Evolutionary conservation across 30 jellyfish, hydroid and myxozoan species (phyloP), one percentile per base, ranked within the genome.

Genomic region (Cassiopea andromeda): DNA sequence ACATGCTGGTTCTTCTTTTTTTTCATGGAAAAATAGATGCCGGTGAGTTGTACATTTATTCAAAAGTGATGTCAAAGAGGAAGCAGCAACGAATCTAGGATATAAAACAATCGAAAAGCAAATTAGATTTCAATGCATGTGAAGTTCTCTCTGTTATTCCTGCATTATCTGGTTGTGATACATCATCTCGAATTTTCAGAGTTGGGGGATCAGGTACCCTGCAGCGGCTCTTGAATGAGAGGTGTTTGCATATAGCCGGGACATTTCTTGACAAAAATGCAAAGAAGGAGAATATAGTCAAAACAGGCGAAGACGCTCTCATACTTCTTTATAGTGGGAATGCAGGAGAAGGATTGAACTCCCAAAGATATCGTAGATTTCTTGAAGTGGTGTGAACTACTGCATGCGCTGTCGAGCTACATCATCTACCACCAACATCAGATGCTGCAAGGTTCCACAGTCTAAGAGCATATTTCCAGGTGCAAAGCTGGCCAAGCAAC

Each of bases 81-180:
- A 27, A 27, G 38, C 38, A 27, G 78, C 79, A 14, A 82, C 73
- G 73, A 10, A 47, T 72, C 85, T 90, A 44, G 93, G 90, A 90
- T 59, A 90, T 82, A 60, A 82, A 82, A 58, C 8, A 80, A 38
- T 12, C 81, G 17, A 77, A 87, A 47, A 46, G 7, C 69, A 60
- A 17, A 49, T 69, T 87, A 47, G 93, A 90, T 44, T 68, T 13
- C 45, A 84, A 82, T 12, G 58, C 5, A 60, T 69, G 93, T 59
- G 58, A 74, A 9, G 18, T 81, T 90, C 46, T 81, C 59, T 7
- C 68, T 6, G 68, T 58, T 58, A 0, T 14, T 58, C 90, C 73
- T 90, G 89, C 89, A 45, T 69, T 71, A 15, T 67, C 81, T 17
- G 97, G 93, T 61, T 81, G 93, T 54, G 83, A 90, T 75, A 90